Evolutionary conservation across 2,888 invertebrate genomes (phyloP), one percentile per base, ranked within the genome.

Genomic region (Diadromus collaris): DNA sequence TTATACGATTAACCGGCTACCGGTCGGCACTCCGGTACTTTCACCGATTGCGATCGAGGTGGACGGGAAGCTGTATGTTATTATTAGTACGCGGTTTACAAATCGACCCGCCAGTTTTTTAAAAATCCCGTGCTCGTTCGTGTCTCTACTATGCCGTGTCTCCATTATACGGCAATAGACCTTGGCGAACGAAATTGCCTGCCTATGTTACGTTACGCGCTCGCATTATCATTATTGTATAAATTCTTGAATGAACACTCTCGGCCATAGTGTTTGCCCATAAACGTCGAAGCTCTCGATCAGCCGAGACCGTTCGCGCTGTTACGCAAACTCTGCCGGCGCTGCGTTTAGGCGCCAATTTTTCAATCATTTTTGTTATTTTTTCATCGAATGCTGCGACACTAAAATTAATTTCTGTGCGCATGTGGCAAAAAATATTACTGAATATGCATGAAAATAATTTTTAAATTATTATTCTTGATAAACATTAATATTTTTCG

Each of bases 41-140:
- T 78, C 74, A 78, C 78, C 78, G 69, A 74, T 74, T 73, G 69
- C 73, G 69, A 73, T 78, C 68, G 68, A 65, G 73, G 69, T 44
- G 73, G 78, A 78, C 78, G 73, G 73, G 38, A 69, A 78, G 68
- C 61, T 32, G 21, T 68, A 41, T 64, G 63, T 73, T 73, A 73
- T 73, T 73, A 64, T 72, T 73, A 54, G 64, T 69, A 69, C 38
- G 41, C 29, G 58, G 51, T 48, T 70, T 76, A 60, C 60, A 60
- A 76, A 65, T 71, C 32, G 48, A 65, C 56, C 32, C 21, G 46
- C 4, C 4, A 29, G 48, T 16, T 34, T 51, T 19, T 27, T 21
- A 65, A 58, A 58, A 60, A 65, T 38, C 32, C 24, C n/a, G n/a
- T n/a, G 48, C 48, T 34, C 32, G 21, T 54, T 61, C 38, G 19